These are phyloP conservation scores for Sarcophaga rosellei DNA, from an alignment of 2,888 invertebrate species.

Conservation along the genomic window DNA sequence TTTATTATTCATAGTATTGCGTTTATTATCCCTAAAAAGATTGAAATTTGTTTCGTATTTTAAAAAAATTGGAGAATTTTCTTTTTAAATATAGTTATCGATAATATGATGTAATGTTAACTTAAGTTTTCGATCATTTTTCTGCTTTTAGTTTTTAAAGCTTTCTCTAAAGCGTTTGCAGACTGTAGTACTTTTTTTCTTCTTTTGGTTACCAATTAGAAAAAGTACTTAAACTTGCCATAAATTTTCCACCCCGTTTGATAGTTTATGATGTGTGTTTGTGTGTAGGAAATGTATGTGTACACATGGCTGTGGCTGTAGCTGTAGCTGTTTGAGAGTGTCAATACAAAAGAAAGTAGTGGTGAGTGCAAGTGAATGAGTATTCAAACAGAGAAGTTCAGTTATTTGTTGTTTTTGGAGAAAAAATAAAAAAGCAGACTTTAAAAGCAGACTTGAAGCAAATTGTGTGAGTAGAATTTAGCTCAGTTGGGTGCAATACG, in stretches of 20 bases:
- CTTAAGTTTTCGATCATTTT: background rate
- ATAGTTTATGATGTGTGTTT: background rate
- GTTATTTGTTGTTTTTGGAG: conserved; percentile 23
- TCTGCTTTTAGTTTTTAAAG: background rate
- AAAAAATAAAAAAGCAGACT: no score
- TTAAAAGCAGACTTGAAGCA: conserved; percentile 29
- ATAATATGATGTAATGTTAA: background rate
- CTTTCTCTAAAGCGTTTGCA: background rate
- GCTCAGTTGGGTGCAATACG: conserved; percentile 71
- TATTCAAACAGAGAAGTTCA: conserved; percentile 22
- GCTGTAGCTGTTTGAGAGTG: conserved; percentile 1
- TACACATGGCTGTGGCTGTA: no score
- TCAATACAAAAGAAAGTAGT: conserved; percentile 19
- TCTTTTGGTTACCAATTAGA: conserved; percentile 8
- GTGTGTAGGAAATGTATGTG: conserved; percentile 9
- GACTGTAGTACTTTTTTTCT: background rate
- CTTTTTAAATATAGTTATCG: background rate
- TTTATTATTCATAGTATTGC: no score
- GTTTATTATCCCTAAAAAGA: background rate
- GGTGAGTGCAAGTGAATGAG: conserved; percentile 43
- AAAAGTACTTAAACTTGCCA: background rate
- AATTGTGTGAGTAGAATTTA: conserved; percentile 59
- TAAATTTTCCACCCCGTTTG: conserved; percentile 32
- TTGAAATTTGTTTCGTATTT: no score
- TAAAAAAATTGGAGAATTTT: background rate